Evolutionary conservation across 2,888 invertebrate species (phyloP).

Genomic region (Caenorhabditis sinica): DNA sequence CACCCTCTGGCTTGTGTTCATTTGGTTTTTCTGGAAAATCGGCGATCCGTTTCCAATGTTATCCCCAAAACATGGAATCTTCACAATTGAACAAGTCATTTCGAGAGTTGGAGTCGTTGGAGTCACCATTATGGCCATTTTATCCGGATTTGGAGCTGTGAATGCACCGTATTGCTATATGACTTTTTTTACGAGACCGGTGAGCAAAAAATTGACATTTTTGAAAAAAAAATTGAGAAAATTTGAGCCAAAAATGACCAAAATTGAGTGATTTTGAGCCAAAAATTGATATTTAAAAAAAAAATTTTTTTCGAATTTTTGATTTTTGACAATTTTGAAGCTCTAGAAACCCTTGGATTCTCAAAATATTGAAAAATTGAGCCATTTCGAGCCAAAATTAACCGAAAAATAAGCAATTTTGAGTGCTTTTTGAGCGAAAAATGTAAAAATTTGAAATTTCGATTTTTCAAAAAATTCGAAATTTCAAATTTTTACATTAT

Average conservation of each 20-base stretch:
- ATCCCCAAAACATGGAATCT: constrained; percentile 93
- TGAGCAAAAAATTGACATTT: constrained; percentile 14
- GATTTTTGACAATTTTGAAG: no score
- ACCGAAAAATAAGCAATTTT: no score
- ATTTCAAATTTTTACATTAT: no score
- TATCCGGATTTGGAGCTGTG: constrained; percentile 99
- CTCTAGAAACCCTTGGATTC: no score
- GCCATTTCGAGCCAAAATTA: no score
- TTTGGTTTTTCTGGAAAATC: constrained; percentile 98
- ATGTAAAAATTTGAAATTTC: no score
- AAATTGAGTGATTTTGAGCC: background rate
- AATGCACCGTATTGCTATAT: constrained; percentile 99
- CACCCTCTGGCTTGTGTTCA: constrained; percentile 92
- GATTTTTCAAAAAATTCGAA: no score
- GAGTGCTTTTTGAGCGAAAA: no score
- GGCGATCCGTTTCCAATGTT: constrained; percentile 99
- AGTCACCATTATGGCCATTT: constrained; percentile 98
- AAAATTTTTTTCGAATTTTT: no score
- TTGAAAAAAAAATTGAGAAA: background rate
- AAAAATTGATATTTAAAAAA: background rate
- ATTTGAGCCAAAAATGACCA: background rate
- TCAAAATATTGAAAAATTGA: no score
- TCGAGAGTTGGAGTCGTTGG: constrained; percentile 98
- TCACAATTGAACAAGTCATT: constrained; percentile 91
- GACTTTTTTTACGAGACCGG: constrained; percentile 89